These are phyloP conservation scores for Temnothorax longispinosus DNA, from an alignment of 1,140 invertebrate species.

Conservation along the genomic window DNA sequence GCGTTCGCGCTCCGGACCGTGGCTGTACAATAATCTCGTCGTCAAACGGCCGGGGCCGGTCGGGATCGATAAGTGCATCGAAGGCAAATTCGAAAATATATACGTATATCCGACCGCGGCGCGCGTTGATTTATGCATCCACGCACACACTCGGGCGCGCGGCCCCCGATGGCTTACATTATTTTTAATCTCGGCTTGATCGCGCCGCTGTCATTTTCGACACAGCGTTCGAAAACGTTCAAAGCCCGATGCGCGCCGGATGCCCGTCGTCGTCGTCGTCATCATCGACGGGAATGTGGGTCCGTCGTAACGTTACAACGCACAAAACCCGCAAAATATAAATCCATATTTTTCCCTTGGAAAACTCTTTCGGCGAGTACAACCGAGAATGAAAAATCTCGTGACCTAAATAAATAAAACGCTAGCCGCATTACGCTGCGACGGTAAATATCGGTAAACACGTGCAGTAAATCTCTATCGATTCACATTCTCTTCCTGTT, in stretches of 20 bases:
- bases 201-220: slow-evolving; percentile 51
- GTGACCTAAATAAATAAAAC: slow-evolving; percentile 33
- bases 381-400: neutral
- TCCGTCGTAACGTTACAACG: slow-evolving; percentile 2
- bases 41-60: neutral
- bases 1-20: neutral
- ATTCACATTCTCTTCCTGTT: slow-evolving; percentile 14
- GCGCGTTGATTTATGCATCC: slow-evolving; percentile 61
- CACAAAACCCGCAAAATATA: slow-evolving; percentile 28
- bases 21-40: slow-evolving; percentile 50
- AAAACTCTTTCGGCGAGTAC: neutral
- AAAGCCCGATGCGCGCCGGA: slow-evolving; percentile 19
- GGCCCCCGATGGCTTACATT: slow-evolving; percentile 46
- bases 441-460: neutral
- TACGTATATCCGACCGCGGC: neutral
- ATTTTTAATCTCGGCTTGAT: slow-evolving; percentile 67
- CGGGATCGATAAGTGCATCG: slow-evolving; percentile 58
- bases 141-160: neutral
- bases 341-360: slow-evolving; percentile 55
- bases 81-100: slow-evolving; percentile 49
- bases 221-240: slow-evolving; percentile 40
- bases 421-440: neutral
- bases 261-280: neutral
- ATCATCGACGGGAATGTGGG: neutral
- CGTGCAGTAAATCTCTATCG: slow-evolving; percentile 32